A percentile compares a stretch with the other conserved stretches of the same genome.
phyloP scores from a whole-genome alignment of 2,888 invertebrate genomes.

The Cheilosia soror region DNA sequence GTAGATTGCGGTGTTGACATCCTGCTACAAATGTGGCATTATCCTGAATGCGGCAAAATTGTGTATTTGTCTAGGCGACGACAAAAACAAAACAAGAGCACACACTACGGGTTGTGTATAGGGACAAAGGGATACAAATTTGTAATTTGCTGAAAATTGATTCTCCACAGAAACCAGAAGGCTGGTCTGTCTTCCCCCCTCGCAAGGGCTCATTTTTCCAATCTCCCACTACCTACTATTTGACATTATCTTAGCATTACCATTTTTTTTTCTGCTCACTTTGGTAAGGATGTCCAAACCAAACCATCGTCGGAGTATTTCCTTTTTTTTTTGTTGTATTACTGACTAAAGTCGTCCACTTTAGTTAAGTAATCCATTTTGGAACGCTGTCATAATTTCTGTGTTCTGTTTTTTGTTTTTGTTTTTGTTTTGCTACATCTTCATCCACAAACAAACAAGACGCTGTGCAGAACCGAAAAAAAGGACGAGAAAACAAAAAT shows the following conservation, averaged over 20 bases:
- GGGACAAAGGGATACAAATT: constrained; percentile 37
- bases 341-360: constrained; percentile 71
- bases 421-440: constrained; percentile 20
- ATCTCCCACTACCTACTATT: constrained; percentile 52
- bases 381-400: constrained; percentile 75
- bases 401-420: constrained; percentile 57
- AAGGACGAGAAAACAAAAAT: constrained; percentile 4
- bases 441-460: constrained; percentile 71
- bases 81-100: constrained; percentile 2
- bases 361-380: constrained; percentile 75
- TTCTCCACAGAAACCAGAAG: constrained; percentile 46
- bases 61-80: constrained; percentile 11
- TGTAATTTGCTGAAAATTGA: constrained; percentile 69
- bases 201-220: constrained; percentile 44
- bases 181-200: constrained; percentile 23
- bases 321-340: constrained; percentile 26
- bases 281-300: constrained; percentile 51
- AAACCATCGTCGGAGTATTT: constrained; percentile 27
- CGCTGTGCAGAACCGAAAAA: constrained; percentile 52
- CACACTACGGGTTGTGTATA: no score
- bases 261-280: constrained; percentile 33
- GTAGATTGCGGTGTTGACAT: constrained; percentile 63
- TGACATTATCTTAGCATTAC: constrained; percentile 71
- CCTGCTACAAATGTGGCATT: constrained; percentile 58
- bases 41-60: constrained; percentile 70